A percentile compares a stretch with the other conserved stretches of the same genome.
Evolutionary conservation across 2,888 invertebrate species (phyloP).

Genomic region (Ormyrus labotus): DNA sequence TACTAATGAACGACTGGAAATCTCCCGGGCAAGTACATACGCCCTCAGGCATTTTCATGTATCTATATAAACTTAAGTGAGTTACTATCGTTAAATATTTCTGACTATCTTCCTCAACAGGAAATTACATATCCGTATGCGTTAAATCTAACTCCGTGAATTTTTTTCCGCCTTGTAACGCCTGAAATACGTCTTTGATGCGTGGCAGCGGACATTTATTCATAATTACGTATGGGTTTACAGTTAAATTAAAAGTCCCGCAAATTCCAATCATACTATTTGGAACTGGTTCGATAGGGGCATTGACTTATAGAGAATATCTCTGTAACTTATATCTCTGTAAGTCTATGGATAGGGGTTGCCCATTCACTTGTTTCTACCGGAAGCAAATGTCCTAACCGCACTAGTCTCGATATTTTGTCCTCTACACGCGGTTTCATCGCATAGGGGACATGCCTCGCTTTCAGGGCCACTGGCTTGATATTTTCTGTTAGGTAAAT

Average conservation of each 20-base stretch:
- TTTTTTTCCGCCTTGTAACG: background rate
- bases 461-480: background rate
- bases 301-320: no score
- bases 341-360: no score
- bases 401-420: background rate
- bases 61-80: no score
- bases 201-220: background rate
- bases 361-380: no score
- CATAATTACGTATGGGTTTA: no score
- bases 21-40: constrained; percentile 69
- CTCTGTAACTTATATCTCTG: no score
- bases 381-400: background rate
- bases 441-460: background rate
- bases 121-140: background rate
- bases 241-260: no score
- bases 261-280: no score
- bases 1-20: constrained; percentile 66
- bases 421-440: background rate
- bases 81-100: no score
- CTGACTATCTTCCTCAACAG: no score
- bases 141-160: background rate
- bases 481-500: background rate
- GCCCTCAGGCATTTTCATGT: no score
- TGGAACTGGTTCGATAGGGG: no score
- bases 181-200: background rate